Base-by-base conservation (phyloP, 2,888 invertebrate genomes). In the Ariolimax columbianus region DNA sequence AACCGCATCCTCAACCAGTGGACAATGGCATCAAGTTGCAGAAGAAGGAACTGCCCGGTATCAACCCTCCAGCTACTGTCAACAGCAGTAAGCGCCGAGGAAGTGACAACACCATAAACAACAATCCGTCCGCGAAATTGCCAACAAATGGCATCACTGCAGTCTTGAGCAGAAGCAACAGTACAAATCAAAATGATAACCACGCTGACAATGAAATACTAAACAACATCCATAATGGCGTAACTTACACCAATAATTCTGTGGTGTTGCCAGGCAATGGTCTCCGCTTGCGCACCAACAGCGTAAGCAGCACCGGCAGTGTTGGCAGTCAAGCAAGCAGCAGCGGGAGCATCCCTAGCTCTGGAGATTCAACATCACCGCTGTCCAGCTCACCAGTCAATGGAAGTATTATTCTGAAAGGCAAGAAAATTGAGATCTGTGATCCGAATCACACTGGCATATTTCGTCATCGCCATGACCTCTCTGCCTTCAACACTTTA, bases 401-500 rank as follows among this genome's bases (percentile, higher is more conserved):
- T 38, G 87, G 86, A 23, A 88, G 87, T 80, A 79, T 87, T 40
- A 86, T 87, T 68, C 83, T 88, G 70, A 88, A 88, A 83, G 78
- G 86, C 30, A 87, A 88, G 23, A 88, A 88, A 63, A 78, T 82
- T 17, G 86, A 87, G 43, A 83, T 87, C 4, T 85, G 88, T 70
- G 90, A 89, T 66, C 88, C 90, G 26, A 88, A 90, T 11, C 88
- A 91, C 40, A 93, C 93, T 1, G 93, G 93, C 85, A 98, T 99
- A 91, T 99, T 99, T 95, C 97, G 97, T 72, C 96, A 98, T 92
- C 96, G 99, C 90, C 95, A 97, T 94, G 98, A 98, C 95, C 98
- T 98, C 95, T 97, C 98, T 92, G 97, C 97, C 83, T 93, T 94
- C 88, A 92, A 89, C 84, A 88, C 91, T 91, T 96, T 99, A 93